Base-by-base conservation (phyloP, 2,113 vertebrate genomes). In the Rhinolophus ferrumequinum region DNA sequence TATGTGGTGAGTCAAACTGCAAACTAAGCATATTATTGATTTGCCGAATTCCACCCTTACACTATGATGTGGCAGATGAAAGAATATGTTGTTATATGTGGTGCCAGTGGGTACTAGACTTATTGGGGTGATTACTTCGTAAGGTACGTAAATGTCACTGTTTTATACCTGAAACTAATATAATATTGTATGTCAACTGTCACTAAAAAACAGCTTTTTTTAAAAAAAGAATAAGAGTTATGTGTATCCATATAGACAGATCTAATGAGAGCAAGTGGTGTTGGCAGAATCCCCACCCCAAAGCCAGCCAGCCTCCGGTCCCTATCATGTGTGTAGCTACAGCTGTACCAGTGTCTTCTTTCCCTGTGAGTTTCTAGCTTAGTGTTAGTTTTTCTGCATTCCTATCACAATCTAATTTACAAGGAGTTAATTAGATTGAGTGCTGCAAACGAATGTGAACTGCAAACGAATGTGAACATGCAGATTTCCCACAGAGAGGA, bases 181-280 rank as follows among this genome's bases (percentile, higher is more conserved):
- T 30, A 33, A 50, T 47, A 76, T 50, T 76, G 44, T 14, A 64
- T 30, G 28, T 64, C 60, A 12, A 75, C 72, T 30, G 8, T 75
- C 73, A 19, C 16, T 50, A 16, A 28, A 76, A 30, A 76, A 50
- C 47, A 44, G 50, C 28, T 50, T 50, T 50, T 26, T 47, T 26
- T 2, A 44, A 72, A 41, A 41, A 44, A 69, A 35, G 66, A 35
- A 69, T 19, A 35, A 69, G 19, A 50, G 16, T 6, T n/a, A 5
- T 47, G 2, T 2, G 6, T 14, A 1, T 35, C 60, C 16, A 0
- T 18, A 5, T 16, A 26, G 54, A 21, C 3, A 19, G 6, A 28
- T 28, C 47, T 52, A 87, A 22, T 0, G 18, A 5, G 6, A 10
- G 50, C 19, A 6, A 15, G 38, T 26, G 13, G 8, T 8, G 1